Percentiles rank a stretch among this genome's conserved stretches.
phyloP scores from a whole-genome alignment of 2,113 vertebrate genomes.

The human region GRCh38 chr1:112399501-112400000 shows the following conservation, averaged over 20 bases:
- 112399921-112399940: no score
- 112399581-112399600: conserved; percentile 11
- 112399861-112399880: no score
- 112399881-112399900: no score
- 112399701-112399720: neutral
- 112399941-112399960: no score
- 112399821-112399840: no score
- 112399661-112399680: neutral
- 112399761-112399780: neutral
- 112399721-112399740: neutral
- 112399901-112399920: no score
- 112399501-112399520: neutral
- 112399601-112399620: conserved; percentile 25
- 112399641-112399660: neutral
- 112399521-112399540: neutral
- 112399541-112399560: neutral
- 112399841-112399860: no score
- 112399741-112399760: conserved; percentile 31
- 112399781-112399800: no score
- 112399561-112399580: neutral
- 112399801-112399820: no score
- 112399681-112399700: conserved; percentile 36
- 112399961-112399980: no score
- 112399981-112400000: no score
- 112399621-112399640: neutral